Evolutionary conservation across 2,888 invertebrate genomes (phyloP).

Genomic region (Heliconius aoede): DNA sequence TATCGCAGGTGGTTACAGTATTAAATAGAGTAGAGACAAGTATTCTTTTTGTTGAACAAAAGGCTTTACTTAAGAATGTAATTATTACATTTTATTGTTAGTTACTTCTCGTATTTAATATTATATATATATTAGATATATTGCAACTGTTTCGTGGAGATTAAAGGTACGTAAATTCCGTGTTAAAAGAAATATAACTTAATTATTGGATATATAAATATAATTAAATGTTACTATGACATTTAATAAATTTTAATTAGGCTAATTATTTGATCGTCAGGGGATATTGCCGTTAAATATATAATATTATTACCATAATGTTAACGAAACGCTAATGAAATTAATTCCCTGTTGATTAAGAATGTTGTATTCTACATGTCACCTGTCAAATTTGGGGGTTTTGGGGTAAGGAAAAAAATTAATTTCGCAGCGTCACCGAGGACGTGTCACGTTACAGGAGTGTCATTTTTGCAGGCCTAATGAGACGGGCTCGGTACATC

Average conservation of each 20-base stretch:
- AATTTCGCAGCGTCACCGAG: slow-evolving; percentile 28
- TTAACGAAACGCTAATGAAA: slow-evolving; percentile 53
- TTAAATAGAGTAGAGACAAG: background rate
- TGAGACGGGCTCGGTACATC: slow-evolving; percentile 49
- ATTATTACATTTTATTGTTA: background rate
- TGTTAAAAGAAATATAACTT: too few species aligned
- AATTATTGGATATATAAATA: too few species aligned
- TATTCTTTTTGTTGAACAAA: too few species aligned
- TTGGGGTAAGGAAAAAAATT: slow-evolving; percentile 36
- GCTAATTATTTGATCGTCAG: background rate
- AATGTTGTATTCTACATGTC: slow-evolving; percentile 57
- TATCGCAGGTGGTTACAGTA: slow-evolving; percentile 3
- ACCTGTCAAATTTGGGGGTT: slow-evolving; percentile 42
- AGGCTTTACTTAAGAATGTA: background rate
- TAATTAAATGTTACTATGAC: too few species aligned
- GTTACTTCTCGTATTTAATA: too few species aligned
- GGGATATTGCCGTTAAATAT: slow-evolving; percentile 24
- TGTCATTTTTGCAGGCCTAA: slow-evolving; percentile 33
- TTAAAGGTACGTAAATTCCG: background rate
- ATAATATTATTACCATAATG: background rate
- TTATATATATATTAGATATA: too few species aligned
- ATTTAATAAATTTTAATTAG: background rate
- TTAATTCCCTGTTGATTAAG: slow-evolving; percentile 60
- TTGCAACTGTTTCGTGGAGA: background rate
- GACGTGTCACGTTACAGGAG: slow-evolving; percentile 24